A percentile compares a stretch with the other conserved stretches of the same genome.
phyloP scores from a whole-genome alignment of 2,113 vertebrate species.

The Oreochromis aureus region DNA sequence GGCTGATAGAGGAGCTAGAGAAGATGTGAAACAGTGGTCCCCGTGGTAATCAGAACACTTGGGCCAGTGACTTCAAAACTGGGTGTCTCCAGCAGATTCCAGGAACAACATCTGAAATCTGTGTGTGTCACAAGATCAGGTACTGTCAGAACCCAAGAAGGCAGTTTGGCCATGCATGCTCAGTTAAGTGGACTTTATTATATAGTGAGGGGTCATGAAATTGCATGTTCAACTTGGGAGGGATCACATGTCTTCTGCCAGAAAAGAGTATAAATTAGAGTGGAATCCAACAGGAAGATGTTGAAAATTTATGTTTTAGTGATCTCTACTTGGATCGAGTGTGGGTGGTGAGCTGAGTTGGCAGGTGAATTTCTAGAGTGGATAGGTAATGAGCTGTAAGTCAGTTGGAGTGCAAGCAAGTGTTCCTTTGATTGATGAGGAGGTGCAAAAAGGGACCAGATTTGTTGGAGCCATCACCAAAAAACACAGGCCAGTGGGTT shows the following conservation, averaged over 20 bases:
- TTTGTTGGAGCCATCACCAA: neutral
- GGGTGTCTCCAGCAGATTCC: neutral
- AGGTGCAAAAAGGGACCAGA: neutral
- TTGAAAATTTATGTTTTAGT: neutral
- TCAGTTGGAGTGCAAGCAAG: neutral
- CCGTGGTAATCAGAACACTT: neutral
- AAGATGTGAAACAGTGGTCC: neutral
- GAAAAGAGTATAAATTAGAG: neutral
- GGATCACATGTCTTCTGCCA: neutral
- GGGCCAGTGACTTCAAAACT: neutral
- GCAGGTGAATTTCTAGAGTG: neutral
- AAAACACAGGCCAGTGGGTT: neutral
- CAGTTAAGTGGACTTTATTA: neutral
- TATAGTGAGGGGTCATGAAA: neutral
- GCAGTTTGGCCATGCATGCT: neutral
- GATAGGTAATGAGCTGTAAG: neutral
- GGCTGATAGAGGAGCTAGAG: neutral
- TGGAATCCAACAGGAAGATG: neutral
- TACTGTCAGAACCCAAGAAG: neutral
- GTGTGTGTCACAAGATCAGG: neutral
- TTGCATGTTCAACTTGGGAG: neutral
- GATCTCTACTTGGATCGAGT: neutral
- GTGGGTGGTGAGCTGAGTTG: neutral
- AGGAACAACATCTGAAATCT: neutral
- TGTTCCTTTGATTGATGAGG: neutral